A percentile compares a stretch with the other conserved stretches of the same genome.
Conservation (phyloP, 2,113 vertebrate genomes). For the Leucopternis melanops region DNA sequence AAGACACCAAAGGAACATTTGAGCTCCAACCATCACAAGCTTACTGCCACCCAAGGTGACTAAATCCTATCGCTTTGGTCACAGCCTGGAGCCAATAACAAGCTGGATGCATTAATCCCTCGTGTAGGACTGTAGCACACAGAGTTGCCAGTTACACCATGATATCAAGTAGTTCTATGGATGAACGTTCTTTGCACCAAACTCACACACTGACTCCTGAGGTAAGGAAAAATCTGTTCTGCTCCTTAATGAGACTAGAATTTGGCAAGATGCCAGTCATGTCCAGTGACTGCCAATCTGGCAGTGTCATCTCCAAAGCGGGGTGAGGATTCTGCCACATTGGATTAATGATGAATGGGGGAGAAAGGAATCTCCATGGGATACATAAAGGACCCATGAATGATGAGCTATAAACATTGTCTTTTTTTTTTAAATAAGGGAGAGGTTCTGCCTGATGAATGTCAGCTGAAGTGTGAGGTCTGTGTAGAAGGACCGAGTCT, state of each 20-base stretch:
- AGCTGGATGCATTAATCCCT: background rate
- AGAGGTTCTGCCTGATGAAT: background rate
- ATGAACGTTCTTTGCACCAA: background rate
- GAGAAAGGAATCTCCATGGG: background rate
- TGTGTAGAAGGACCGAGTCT: background rate
- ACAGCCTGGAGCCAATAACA: background rate
- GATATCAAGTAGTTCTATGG: background rate
- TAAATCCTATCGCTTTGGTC: background rate
- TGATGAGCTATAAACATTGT: background rate
- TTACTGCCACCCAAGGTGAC: background rate
- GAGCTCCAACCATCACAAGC: background rate
- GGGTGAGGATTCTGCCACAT: background rate
- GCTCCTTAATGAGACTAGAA: background rate
- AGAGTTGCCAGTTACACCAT: background rate
- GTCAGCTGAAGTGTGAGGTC: background rate
- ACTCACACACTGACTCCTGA: background rate
- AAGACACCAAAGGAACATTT: background rate
- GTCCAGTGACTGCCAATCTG: background rate
- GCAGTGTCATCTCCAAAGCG: background rate
- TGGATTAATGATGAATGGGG: background rate
- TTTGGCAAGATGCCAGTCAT: background rate
- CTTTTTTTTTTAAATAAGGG: background rate
- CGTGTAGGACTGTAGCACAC: background rate
- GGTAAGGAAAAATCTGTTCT: constrained; percentile 31
- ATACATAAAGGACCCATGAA: background rate